Evolutionary conservation across 2,797 vertebrate genomes (phyloP).

Genomic region (Steatocranus sp.): DNA sequence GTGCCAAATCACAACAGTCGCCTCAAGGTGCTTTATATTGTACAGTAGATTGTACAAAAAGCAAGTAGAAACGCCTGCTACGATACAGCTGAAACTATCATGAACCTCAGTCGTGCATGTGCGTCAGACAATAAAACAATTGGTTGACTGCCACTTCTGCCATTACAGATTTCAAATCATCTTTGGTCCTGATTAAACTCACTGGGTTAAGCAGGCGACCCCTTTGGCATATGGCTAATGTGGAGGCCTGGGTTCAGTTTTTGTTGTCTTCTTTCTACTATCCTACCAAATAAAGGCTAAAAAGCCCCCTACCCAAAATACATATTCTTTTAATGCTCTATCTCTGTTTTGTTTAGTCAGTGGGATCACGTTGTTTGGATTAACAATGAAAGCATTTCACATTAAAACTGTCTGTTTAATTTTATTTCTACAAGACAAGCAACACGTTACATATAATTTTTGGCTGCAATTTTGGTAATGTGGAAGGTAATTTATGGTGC

Average conservation of each 20-base stretch:
- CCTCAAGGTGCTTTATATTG: not conserved
- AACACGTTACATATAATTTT: not conserved
- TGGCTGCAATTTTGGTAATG: not conserved
- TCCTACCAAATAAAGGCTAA: not conserved
- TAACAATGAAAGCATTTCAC: not conserved
- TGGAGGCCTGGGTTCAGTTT: not conserved
- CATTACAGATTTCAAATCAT: not conserved
- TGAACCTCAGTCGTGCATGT: not conserved
- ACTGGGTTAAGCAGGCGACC: not conserved
- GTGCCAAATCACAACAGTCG: not conserved
- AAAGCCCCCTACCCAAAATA: not conserved
- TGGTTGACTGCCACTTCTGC: not conserved
- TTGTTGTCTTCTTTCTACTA: not conserved
- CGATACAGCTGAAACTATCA: not conserved
- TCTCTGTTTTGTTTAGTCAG: no score
- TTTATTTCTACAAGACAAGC: not conserved
- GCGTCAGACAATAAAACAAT: not conserved
- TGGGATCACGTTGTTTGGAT: not conserved
- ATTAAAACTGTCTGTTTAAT: not conserved
- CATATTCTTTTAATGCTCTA: not conserved
- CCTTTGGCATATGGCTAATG: not conserved
- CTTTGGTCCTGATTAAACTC: not conserved
- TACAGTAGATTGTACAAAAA: not conserved
- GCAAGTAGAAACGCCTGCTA: not conserved
- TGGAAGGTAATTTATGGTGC: not conserved